Evolutionary conservation across 2,888 invertebrate genomes (phyloP), one percentile per base, ranked within the genome.

Genomic region (Osmoderma eremita): DNA sequence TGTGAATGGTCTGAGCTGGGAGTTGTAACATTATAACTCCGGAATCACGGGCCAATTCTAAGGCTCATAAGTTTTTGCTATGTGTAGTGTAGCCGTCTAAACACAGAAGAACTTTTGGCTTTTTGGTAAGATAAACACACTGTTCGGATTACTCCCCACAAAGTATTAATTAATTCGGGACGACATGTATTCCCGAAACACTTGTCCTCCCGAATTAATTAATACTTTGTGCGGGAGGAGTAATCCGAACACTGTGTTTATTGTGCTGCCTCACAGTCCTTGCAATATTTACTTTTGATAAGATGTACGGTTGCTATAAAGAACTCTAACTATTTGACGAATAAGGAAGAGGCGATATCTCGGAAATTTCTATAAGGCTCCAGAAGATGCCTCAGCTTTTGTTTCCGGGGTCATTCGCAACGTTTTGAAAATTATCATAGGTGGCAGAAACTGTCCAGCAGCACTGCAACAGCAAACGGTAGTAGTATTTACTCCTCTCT

Each of bases 21-120:
- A 45, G 18, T 18, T 45, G 12, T 15, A 45, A 18, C 45, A 45
- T 45, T 15, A 4, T 45, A 18, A 45, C 18, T 17, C 45, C 12
- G 45, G 4, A 17, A 15, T 45, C 4, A 45, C 45, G 45, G 18
- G 4, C 45, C 17, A 45, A 45, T 45, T 17, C 4, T 45, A 45
- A 18, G 45, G 45, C 45, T 45, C 3, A 8, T 45, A 45, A 45
- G 18, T 45, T 45, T 45, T 45, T 8, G 12, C 12, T 45, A 45
- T 45, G 74, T 12, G 72, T 73, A 22, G 71, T 63, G 65, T 76
- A 74, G 4, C 73, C 73, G 69, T 75, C 73, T 10, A 76, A 67
- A 45, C 73, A 12, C 3, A 75, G 69, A 20, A 75, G 65, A 20
- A 75, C 71, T 49, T 74, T 62, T 56, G 62, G 30, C 13, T 48